Evolutionary conservation across 2,113 vertebrate species (phyloP), one percentile per base, ranked within the genome.

Genomic region (Crocuta crocuta): DNA sequence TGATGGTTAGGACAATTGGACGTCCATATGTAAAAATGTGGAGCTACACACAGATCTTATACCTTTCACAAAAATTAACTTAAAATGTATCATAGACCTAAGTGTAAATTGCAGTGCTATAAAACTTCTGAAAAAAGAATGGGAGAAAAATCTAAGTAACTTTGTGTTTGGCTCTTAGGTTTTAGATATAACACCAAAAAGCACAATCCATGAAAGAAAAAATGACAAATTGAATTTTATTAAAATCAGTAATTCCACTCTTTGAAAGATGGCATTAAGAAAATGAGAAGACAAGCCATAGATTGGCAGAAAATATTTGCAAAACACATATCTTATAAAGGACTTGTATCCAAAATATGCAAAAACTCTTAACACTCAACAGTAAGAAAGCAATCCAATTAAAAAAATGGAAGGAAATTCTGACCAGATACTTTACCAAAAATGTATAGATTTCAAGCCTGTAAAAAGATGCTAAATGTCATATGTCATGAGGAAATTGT

Each of bases 181-280:
- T 95, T 92, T 94, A 81, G 13, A 45, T 89, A 28, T 16, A 85
- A 76, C 8, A 90, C 13, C 35, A 86, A 97, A 97, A 95, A 16
- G 21, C 55, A 86, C 3, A 83, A 89, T 83, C 26, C 13, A 35
- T 58, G 39, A 97, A 94, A 92, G 28, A 83, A 81, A 85, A 55
- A n/a, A 78, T 79, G 58, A 66, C 71, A 86, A 90, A 33, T 79
- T 79, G 61, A 94, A 85, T 35, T 92, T 94, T 87, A 35, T 50
- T 94, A 90, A 83, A 92, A 71, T 70, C 43, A 97, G 10, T 48
- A 95, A 66, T 96, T 91, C 43, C 79, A 17, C 3, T 66, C 10
- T 90, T 11, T 91, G 68, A 61, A 83, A 58, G 53, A 50, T 94
- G 26, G 23, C 39, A 33, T 50, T 88, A 82, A 82, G 65, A 93